phyloP scores from a whole-genome alignment of 1,140 invertebrate genomes.

The Listronotus bonariensis region DNA sequence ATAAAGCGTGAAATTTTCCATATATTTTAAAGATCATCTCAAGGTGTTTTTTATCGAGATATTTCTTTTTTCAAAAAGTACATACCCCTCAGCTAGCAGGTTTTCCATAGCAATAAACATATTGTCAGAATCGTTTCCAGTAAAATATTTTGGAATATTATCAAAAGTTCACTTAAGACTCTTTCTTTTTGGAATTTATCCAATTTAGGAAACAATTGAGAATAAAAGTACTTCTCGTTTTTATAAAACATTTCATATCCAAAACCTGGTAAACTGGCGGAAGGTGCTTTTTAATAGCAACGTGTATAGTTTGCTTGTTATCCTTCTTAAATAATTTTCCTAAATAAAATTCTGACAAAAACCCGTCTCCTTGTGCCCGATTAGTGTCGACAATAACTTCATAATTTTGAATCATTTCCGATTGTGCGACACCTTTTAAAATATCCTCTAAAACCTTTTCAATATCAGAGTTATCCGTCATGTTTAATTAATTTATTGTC shows the following conservation, averaged over 20 bases:
- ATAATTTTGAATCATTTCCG: no score
- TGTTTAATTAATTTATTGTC: no score
- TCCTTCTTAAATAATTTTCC: no score
- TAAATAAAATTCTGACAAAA: no score
- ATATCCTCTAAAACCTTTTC: no score
- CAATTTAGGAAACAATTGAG: constrained; percentile 5
- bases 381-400: no score
- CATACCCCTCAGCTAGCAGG: constrained; percentile 15
- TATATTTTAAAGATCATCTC: constrained; percentile 27
- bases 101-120: constrained; percentile 26
- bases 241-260: constrained; percentile 3
- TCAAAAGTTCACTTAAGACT: constrained; percentile 33
- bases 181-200: constrained; percentile 20
- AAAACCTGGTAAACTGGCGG: no score
- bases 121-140: not conserved
- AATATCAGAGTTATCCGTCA: no score
- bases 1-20: constrained; percentile 42
- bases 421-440: no score
- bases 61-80: constrained; percentile 43
- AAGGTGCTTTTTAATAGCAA: no score
- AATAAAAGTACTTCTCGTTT: constrained; percentile 24
- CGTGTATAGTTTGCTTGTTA: no score
- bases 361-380: no score
- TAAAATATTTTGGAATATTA: constrained; percentile 28
- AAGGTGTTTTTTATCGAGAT: constrained; percentile 16